A percentile compares a stretch with the other conserved stretches of the same genome.
Evolutionary conservation across 2,113 vertebrate species (phyloP).

Genomic region (Paradoxurus hermaphroditus): DNA sequence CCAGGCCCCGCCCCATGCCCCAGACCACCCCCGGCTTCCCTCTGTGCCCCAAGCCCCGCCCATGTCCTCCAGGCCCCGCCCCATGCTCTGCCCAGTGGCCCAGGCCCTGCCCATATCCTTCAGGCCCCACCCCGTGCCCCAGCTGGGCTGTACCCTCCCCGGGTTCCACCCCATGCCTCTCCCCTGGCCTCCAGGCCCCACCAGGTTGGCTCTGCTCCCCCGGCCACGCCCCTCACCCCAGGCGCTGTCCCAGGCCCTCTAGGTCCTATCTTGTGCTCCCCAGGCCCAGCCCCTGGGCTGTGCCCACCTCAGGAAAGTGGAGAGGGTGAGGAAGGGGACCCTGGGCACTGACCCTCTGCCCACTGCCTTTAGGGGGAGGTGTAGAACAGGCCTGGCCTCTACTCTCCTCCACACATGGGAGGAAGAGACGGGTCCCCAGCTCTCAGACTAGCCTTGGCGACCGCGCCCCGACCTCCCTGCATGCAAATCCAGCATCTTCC

Average conservation of each 20-base stretch:
- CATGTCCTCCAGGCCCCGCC: too few relatives aligned
- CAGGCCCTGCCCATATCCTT: too few relatives aligned
- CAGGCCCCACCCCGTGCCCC: too few relatives aligned
- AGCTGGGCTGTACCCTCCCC: background rate
- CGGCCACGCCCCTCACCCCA: too few relatives aligned
- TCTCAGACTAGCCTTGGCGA: background rate
- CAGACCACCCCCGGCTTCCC: rapidly evolving
- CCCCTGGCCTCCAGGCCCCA: too few relatives aligned
- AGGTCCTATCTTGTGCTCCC: rapidly evolving
- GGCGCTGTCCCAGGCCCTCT: too few relatives aligned
- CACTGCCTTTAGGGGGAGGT: background rate
- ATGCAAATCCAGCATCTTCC: background rate
- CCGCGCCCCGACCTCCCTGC: background rate
- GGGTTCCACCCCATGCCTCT: too few relatives aligned
- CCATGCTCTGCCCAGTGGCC: too few relatives aligned
- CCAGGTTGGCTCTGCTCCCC: too few relatives aligned
- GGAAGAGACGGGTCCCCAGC: background rate
- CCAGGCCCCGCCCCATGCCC: too few relatives aligned
- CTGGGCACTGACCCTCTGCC: background rate
- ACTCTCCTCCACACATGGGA: background rate
- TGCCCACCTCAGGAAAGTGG: background rate
- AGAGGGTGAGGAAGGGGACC: background rate
- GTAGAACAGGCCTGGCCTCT: background rate
- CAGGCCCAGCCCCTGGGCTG: background rate
- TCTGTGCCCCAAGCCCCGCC: rapidly evolving